Conservation (phyloP, 2,888 invertebrate species). For the Craniophora ligustri region DNA sequence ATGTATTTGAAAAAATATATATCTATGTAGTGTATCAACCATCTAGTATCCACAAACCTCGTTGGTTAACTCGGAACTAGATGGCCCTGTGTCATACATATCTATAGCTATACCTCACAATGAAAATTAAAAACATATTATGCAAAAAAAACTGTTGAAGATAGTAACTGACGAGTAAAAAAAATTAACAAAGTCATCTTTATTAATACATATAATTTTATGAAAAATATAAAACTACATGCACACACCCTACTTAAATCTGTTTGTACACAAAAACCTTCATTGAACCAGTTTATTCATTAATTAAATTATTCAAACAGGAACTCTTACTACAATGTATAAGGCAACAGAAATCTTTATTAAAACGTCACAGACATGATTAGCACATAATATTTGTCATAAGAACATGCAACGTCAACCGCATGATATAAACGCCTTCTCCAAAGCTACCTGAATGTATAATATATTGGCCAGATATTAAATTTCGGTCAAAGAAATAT, state of each 20-base stretch:
- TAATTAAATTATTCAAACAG: constrained; percentile 59
- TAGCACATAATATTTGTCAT: constrained; percentile 34
- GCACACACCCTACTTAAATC: constrained; percentile 18
- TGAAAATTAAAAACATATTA: too few relatives aligned
- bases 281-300: constrained; percentile 14
- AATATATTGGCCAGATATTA: constrained; percentile 6
- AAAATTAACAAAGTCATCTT: too few relatives aligned
- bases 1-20: too few relatives aligned
- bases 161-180: too few relatives aligned
- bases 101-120: too few relatives aligned
- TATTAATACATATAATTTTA: too few relatives aligned
- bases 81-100: too few relatives aligned
- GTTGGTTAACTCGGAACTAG: too few relatives aligned
- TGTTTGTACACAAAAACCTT: constrained; percentile 42
- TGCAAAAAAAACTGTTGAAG: too few relatives aligned
- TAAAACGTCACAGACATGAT: constrained; percentile 52
- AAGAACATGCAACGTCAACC: constrained; percentile 21
- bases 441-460: constrained; percentile 29
- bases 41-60: too few relatives aligned
- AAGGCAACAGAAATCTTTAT: constrained; percentile 55
- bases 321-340: constrained; percentile 53
- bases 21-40: too few relatives aligned
- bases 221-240: too few relatives aligned
- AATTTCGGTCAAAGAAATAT: constrained; percentile 10
- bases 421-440: constrained; percentile 34